phyloP scores from a whole-genome alignment of 2,113 vertebrate species.

The Calypte anna region DNA sequence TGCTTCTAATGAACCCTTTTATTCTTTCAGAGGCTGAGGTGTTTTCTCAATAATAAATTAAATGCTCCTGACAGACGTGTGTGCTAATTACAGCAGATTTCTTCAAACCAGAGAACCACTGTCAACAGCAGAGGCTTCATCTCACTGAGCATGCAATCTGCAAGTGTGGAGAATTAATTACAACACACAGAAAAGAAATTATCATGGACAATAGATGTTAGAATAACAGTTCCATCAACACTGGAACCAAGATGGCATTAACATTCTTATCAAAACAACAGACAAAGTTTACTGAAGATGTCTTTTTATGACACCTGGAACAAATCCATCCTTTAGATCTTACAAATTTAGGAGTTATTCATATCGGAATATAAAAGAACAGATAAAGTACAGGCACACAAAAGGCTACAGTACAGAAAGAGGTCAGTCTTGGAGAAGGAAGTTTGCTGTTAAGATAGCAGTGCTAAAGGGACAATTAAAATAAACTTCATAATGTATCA shows the following conservation, averaged over 20 bases:
- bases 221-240: background rate
- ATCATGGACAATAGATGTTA: background rate
- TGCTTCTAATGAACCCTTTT: background rate
- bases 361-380: background rate
- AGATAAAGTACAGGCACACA: background rate
- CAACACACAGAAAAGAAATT: background rate
- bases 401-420: background rate
- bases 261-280: background rate
- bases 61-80: background rate
- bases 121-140: background rate
- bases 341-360: background rate
- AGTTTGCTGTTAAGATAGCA: background rate
- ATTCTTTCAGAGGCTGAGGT: background rate
- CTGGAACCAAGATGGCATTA: background rate
- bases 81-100: background rate
- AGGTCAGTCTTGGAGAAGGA: background rate
- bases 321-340: background rate
- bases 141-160: background rate
- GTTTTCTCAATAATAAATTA: background rate
- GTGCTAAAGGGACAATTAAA: constrained; percentile 11
- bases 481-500: constrained; percentile 3
- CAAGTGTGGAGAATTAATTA: background rate
- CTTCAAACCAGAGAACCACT: background rate
- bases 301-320: background rate
- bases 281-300: background rate